A percentile compares a stretch with the other conserved stretches of the same genome.
phyloP scores from a whole-genome alignment of 2,113 vertebrate species.

The Siphamia tubifer region DNA sequence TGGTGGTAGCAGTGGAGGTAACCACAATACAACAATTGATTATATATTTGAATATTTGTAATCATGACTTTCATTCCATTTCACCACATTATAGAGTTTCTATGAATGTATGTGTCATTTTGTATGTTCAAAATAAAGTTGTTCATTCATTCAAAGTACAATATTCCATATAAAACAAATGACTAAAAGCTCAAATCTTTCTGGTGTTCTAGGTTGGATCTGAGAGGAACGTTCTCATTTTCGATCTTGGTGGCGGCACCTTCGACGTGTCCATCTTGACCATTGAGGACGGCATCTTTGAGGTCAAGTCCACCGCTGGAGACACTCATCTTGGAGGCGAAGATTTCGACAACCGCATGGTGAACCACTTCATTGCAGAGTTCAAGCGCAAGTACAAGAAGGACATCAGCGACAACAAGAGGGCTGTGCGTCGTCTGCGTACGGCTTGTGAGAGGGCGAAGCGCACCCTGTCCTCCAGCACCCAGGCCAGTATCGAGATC shows the following conservation, averaged over 20 bases:
- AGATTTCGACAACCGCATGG: slow-evolving; percentile 83
- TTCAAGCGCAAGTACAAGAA: slow-evolving; percentile 85
- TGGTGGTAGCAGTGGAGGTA: too few species aligned
- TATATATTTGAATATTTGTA: too few species aligned
- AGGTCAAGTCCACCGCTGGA: slow-evolving; percentile 82
- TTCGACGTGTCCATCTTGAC: slow-evolving; percentile 87
- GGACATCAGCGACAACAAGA: slow-evolving; percentile 83
- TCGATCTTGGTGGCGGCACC: slow-evolving; percentile 94
- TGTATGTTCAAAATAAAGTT: too few species aligned
- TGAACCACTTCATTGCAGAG: slow-evolving; percentile 81
- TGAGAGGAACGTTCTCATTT: slow-evolving; percentile 93
- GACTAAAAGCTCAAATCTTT: not conserved
- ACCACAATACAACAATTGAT: too few species aligned
- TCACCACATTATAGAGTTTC: too few species aligned
- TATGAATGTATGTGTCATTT: too few species aligned
- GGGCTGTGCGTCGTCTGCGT: slow-evolving; percentile 81
- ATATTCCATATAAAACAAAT: too few species aligned
- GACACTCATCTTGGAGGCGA: slow-evolving; percentile 82
- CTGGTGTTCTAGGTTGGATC: slow-evolving; percentile 69
- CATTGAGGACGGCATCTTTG: slow-evolving; percentile 81
- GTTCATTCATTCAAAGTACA: too few species aligned
- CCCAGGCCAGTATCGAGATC: slow-evolving; percentile 83
- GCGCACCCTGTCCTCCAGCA: slow-evolving; percentile 84
- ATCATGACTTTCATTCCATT: too few species aligned
- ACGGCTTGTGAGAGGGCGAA: slow-evolving; percentile 82